These are phyloP conservation scores for Bos taurus DNA, from an alignment of 2,113 vertebrate genomes.

Conservation along the genomic window ARS-UCD2.0 NC_037328.1:92694001-92694500, in stretches of 20 bases:
- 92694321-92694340: background rate
- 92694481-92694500: background rate
- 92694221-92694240: background rate
- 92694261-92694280: background rate
- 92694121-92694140: background rate
- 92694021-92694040: conserved; percentile 20
- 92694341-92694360: background rate
- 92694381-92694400: background rate
- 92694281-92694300: background rate
- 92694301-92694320: background rate
- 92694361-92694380: background rate
- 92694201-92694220: background rate
- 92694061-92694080: background rate
- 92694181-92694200: background rate
- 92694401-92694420: background rate
- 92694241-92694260: background rate
- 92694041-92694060: accelerated
- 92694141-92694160: conserved; percentile 4
- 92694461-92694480: background rate
- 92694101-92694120: background rate
- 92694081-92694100: background rate
- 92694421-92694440: background rate
- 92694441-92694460: background rate
- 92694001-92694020: conserved; percentile 15
- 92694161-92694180: background rate